Conservation (phyloP, 2,113 vertebrate genomes). For the Bostrychus sinensis region DNA sequence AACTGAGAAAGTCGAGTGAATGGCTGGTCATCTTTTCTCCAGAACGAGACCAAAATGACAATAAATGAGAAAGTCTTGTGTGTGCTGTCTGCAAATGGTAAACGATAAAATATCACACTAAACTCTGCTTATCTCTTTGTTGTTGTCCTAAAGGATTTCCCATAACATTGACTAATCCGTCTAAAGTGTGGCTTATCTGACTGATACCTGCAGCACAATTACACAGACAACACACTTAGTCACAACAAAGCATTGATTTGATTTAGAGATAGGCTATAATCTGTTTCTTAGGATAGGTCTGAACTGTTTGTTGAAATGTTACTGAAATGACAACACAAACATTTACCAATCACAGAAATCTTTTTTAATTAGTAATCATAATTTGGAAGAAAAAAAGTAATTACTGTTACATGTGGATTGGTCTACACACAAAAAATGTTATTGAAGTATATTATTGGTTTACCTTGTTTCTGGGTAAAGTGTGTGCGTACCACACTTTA, state of each 20-base stretch:
- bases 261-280: slow-evolving; percentile 36
- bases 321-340: neutral
- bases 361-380: too few species aligned
- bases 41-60: slow-evolving; percentile 17
- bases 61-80: neutral
- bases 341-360: neutral
- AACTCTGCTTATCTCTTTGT: slow-evolving; percentile 19
- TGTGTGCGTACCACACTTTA: too few species aligned
- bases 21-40: slow-evolving; percentile 26
- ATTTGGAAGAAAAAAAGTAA: too few species aligned
- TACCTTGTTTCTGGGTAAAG: too few species aligned
- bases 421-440: too few species aligned
- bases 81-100: neutral
- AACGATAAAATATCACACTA: neutral
- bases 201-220: slow-evolving; percentile 16
- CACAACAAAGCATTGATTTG: slow-evolving; percentile 38
- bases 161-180: slow-evolving; percentile 27
- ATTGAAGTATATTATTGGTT: too few species aligned
- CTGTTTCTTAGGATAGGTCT: neutral
- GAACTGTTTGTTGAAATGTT: slow-evolving; percentile 6
- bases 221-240: slow-evolving; percentile 8
- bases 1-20: slow-evolving; percentile 22
- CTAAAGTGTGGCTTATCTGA: slow-evolving; percentile 29
- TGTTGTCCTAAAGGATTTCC: slow-evolving; percentile 35
- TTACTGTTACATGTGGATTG: too few species aligned